Evolutionary conservation across 2,113 vertebrate species (phyloP), one percentile per base, ranked within the genome.

Genomic region (Cyprinodon variegatus): DNA sequence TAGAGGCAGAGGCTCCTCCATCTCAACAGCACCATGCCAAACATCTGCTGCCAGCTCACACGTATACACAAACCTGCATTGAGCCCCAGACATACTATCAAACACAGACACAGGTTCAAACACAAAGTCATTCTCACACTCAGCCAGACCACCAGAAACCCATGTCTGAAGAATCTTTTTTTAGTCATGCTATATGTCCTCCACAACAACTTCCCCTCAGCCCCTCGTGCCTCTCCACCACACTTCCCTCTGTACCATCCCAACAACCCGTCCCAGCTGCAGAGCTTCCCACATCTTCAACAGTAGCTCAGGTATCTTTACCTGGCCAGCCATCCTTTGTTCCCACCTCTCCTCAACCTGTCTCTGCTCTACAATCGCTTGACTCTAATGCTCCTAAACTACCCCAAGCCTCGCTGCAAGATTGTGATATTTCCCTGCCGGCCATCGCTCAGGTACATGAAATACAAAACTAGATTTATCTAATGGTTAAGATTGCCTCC

Each of bases 381-480:
- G 91, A 92, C 62, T 91, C 86, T 94, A 93, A 94, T 85, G 83
- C 83, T 77, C 91, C 91, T 81, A 88, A 85, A 83, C 89, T 92
- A 78, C 79, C 92, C 91, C 85, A 89, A 88, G 86, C 89, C 88
- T 92, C 85, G 74, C 89, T 93, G 82, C 91, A 92, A 93, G 93
- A 94, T 86, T 91, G 91, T 92, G 94, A 94, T 76, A 87, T 92
- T 88, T 86, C 92, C 87, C 91, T 93, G 87, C 86, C 90, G 85
- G 88, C 88, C 86, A 90, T 88, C 88, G 77, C 92, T 91, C 92
- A 95, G 94, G 94, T 95, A 95, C 93, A 92, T 74, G 77, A 86
- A 84, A 67, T 79, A 60, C 83, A 57, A 72, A 72, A 43, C 57
- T 76, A 11, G 77, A 37, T 20, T 68, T 61, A 29, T 53, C 68